These are phyloP conservation scores for Isoperla grammatica DNA, from an alignment of 2,888 invertebrate genomes.

Conservation along the genomic window DNA sequence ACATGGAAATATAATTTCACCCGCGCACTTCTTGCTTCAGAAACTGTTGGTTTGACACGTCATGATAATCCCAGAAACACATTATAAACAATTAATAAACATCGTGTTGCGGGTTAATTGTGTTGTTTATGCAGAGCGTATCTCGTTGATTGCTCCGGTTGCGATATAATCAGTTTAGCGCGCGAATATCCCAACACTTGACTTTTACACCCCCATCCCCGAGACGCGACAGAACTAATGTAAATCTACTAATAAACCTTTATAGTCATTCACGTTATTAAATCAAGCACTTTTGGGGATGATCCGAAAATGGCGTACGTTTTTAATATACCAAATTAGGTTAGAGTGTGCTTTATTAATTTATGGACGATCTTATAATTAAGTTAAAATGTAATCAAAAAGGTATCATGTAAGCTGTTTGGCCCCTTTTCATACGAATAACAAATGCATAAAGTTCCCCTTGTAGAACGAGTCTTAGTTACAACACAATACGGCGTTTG, in stretches of 20 bases:
- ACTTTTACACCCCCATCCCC: neutral
- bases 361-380: slow-evolving; percentile 5
- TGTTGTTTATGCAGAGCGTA: neutral
- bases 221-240: neutral
- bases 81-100: neutral
- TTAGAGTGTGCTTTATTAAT: slow-evolving; percentile 14
- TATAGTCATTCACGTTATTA: slow-evolving; percentile 1
- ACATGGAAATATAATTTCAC: too few relatives aligned
- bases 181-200: neutral
- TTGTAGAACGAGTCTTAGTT: too few relatives aligned
- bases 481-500: neutral
- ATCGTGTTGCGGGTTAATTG: neutral
- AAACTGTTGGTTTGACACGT: too few relatives aligned
- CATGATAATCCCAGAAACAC: neutral
- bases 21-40: too few relatives aligned
- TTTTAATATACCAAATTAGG: too few relatives aligned
- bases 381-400: slow-evolving; percentile 23
- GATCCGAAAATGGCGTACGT: neutral
- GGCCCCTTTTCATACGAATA: too few relatives aligned
- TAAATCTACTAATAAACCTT: neutral
- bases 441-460: too few relatives aligned
- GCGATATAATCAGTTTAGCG: neutral
- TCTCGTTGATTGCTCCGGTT: neutral
- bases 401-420: slow-evolving; percentile 19
- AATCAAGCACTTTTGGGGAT: neutral